Evolutionary conservation across 2,888 invertebrate genomes (phyloP).

Genomic region (Drosophila eohydei): DNA sequence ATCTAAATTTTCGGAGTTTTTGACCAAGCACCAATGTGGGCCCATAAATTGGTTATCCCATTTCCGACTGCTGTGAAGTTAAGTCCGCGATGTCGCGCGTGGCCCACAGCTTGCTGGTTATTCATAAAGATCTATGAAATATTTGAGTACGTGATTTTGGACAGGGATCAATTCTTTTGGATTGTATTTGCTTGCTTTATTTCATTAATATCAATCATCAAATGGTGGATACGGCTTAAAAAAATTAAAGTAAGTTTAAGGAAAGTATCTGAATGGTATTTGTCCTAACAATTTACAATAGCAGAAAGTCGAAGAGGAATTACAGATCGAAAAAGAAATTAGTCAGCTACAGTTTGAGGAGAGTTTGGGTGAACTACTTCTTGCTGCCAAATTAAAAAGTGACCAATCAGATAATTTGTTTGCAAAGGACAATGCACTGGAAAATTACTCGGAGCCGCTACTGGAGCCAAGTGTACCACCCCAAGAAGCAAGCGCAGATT

Average conservation of each 20-base stretch:
- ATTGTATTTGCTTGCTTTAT: background rate
- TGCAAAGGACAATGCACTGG: background rate
- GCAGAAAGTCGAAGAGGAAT: background rate
- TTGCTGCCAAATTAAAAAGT: background rate
- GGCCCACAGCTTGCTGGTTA: slow-evolving; percentile 5
- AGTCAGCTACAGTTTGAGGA: background rate
- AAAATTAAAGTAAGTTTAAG: background rate
- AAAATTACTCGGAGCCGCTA: background rate
- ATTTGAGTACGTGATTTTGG: background rate
- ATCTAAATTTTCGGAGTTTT: background rate
- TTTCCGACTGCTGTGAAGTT: slow-evolving; percentile 6
- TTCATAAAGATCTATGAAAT: background rate
- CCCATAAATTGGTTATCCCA: background rate
- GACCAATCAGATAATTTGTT: too few relatives aligned
- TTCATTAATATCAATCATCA: background rate
- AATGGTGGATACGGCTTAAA: background rate
- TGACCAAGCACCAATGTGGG: background rate
- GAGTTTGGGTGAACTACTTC: background rate
- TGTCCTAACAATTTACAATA: too few relatives aligned
- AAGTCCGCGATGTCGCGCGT: background rate
- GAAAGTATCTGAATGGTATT: background rate
- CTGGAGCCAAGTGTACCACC: background rate
- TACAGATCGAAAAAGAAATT: background rate
- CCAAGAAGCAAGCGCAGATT: background rate
- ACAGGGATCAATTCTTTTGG: background rate